Evolutionary conservation across 1,140 invertebrate genomes (phyloP), one percentile per base, ranked within the genome.

Genomic region (Ylistrum balloti): DNA sequence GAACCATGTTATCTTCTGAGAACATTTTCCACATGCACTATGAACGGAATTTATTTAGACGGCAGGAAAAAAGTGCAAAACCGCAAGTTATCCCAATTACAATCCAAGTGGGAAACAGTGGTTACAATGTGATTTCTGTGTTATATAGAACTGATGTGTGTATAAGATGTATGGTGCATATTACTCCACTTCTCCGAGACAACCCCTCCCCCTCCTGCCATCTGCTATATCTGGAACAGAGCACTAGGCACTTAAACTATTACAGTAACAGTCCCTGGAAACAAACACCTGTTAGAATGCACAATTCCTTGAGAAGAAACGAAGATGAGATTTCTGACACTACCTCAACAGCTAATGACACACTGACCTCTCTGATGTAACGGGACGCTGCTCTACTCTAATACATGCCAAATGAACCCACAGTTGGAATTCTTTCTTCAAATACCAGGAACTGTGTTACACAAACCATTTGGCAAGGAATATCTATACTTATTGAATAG

Each of bases 401-500:
- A 74, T 74, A n/a, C 56, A 74, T 74, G 56, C 56, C 56, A 74
- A 74, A 74, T 28, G 56, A 74, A 74, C 56, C 56, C 5, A 74
- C 22, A 28, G 56, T 74, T 74, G 56, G 56, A 74, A 74, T 74
- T 74, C 56, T 74, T 74, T 74, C 56, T 17, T 74, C 56, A 74
- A 74, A 74, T 74, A 74, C 56, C 56, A 74, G 56, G 5, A 74
- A 17, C 56, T n/a, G n/a, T 74, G 3, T 74, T 74, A n/a, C 1
- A 74, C 56, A 74, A 74, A 74, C 56, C 56, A 74, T 74, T 74
- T 74, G 56, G 56, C 56, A 74, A 74, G 56, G 56, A 74, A 74
- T 74, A 28, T 74, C n/a, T 74, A n/a, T 74, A 74, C 56, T n/a
- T 28, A 74, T 74, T 74, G 56, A 74, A 74, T 74, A 74, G 56